phyloP scores from a whole-genome alignment of 2,797 vertebrate genomes.

The Anguilla anguilla region DNA sequence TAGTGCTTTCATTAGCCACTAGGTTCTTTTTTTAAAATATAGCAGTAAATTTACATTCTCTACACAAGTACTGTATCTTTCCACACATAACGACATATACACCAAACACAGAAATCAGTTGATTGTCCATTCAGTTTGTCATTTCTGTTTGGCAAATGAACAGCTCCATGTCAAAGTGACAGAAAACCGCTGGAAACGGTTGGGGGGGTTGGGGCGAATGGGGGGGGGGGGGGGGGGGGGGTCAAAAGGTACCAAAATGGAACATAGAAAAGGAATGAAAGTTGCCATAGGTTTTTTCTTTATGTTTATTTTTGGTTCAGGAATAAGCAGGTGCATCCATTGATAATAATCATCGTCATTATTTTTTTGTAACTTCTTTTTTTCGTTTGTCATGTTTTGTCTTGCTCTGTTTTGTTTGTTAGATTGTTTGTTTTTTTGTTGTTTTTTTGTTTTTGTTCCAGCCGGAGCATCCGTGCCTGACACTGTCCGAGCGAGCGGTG shows the following conservation, averaged over 20 bases:
- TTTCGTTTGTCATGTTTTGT: not conserved
- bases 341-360: slow-evolving; percentile 44
- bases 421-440: slow-evolving; percentile 11
- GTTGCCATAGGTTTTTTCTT: slow-evolving; percentile 86
- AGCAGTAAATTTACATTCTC: slow-evolving; percentile 99
- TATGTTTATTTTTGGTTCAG: slow-evolving; percentile 98
- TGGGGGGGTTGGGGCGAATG: not conserved
- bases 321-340: slow-evolving; percentile 94
- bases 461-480: slow-evolving; percentile 79
- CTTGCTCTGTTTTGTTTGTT: not conserved
- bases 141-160: slow-evolving; percentile 87
- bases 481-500: slow-evolving; percentile 80
- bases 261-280: slow-evolving; percentile 99
- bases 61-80: slow-evolving; percentile 99
- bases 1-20: slow-evolving; percentile 98
- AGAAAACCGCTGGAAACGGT: slow-evolving; percentile 73
- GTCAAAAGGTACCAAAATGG: slow-evolving; percentile 82
- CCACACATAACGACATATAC: slow-evolving; percentile 99
- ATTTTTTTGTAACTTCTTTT: slow-evolving; percentile 59
- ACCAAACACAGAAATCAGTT: slow-evolving; percentile 98
- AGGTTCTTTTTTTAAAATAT: slow-evolving; percentile 90
- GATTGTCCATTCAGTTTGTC: slow-evolving; percentile 98
- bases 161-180: slow-evolving; percentile 78
- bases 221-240: slow-evolving; percentile 48
- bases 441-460: slow-evolving; percentile 49